Evolutionary conservation across 2,113 vertebrate species (phyloP).

Genomic region (Psammodynastes pulverulentus): DNA sequence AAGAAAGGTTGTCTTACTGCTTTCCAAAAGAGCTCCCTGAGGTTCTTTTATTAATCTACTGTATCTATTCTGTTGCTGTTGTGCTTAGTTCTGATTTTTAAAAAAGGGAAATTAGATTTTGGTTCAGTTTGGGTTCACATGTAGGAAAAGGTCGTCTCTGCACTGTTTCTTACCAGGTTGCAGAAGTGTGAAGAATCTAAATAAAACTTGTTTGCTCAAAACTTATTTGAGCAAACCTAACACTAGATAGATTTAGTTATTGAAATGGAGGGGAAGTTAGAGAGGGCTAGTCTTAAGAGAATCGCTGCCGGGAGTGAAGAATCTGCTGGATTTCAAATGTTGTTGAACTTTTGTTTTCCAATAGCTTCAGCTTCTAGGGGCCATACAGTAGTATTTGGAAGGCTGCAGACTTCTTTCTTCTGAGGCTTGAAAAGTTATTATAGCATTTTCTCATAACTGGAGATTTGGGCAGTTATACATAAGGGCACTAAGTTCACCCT

Average conservation of each 20-base stretch:
- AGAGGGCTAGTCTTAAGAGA: neutral
- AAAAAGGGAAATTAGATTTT: neutral
- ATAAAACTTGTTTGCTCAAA: neutral
- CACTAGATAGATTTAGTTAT: neutral
- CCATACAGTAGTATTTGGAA: neutral
- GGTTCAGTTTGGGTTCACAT: neutral
- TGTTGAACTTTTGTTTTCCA: neutral
- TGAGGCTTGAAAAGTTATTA: neutral
- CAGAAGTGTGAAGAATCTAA: neutral
- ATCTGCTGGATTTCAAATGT: neutral
- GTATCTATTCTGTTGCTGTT: neutral
- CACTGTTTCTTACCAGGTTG: neutral
- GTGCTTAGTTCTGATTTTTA: neutral
- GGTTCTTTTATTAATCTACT: neutral
- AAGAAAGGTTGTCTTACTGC: neutral
- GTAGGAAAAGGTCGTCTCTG: neutral
- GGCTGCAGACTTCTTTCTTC: neutral
- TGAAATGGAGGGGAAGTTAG: neutral
- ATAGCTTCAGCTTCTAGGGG: neutral
- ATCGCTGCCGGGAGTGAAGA: neutral
- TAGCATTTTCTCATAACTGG: neutral
- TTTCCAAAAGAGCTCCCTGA: neutral
- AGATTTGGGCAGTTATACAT: neutral
- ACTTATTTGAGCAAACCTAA: neutral
- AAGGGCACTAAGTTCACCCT: neutral